Evolutionary conservation across 2,888 invertebrate genomes (phyloP).

Genomic region (Bembecia ichneumoniformis): DNA sequence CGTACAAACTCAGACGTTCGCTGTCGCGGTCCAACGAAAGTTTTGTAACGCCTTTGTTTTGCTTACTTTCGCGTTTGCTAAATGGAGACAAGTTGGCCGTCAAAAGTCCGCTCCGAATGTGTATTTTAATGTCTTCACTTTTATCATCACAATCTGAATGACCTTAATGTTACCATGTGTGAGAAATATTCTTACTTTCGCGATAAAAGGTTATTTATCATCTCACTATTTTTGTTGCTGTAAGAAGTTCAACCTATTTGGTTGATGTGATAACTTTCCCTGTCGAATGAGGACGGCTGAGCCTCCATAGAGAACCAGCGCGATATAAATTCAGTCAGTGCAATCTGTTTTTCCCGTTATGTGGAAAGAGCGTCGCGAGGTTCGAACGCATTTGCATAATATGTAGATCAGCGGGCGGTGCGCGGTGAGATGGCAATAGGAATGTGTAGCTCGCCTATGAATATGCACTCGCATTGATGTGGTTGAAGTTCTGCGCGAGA

Average conservation of each 20-base stretch:
- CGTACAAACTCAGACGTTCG: constrained; percentile 35
- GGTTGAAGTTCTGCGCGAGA: constrained; percentile 30
- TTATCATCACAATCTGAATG: constrained; percentile 7
- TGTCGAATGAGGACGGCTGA: neutral
- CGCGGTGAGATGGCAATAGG: constrained; percentile 21
- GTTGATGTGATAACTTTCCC: neutral
- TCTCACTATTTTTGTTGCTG: neutral
- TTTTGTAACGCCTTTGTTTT: constrained; percentile 61
- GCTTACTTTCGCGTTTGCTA: constrained; percentile 53
- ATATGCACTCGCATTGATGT: constrained; percentile 30
- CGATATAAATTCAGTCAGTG: neutral
- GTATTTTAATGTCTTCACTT: constrained; percentile 19
- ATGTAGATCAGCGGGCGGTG: constrained; percentile 14
- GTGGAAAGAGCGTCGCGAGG: constrained; percentile 16
- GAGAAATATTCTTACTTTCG: neutral
- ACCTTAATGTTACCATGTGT: neutral
- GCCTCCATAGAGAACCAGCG: neutral
- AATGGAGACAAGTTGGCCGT: constrained; percentile 36
- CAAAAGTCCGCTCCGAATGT: constrained; percentile 16
- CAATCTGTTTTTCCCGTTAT: constrained; percentile 10
- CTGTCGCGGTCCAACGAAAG: constrained; percentile 46
- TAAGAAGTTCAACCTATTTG: neutral
- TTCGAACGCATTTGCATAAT: constrained; percentile 21
- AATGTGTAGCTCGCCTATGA: constrained; percentile 24
- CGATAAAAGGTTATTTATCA: neutral